Conservation (phyloP, 1,140 invertebrate genomes). For the Penaeus chinensis region DNA sequence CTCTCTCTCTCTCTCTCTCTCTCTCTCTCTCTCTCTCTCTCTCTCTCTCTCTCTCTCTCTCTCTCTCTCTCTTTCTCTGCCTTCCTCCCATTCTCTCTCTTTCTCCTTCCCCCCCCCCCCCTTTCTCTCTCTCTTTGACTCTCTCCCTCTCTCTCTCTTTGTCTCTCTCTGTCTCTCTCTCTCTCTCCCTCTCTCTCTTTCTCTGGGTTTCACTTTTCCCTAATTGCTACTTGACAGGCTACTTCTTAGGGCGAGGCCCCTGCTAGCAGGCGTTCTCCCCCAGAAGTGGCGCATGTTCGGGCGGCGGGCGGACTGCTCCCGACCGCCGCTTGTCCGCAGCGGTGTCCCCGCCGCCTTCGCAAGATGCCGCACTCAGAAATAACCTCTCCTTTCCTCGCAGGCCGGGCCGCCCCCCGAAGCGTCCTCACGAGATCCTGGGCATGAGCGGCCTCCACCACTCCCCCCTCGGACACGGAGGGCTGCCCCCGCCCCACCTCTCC, state of each 20-base stretch:
- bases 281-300: not conserved
- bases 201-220: not conserved
- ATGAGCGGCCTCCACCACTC: conserved; percentile 37
- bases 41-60: too few relatives aligned
- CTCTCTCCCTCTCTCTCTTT: too few relatives aligned
- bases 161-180: not conserved
- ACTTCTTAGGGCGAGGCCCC: not conserved
- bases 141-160: not conserved
- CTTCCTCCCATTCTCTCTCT: too few relatives aligned
- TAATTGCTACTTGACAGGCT: too few relatives aligned
- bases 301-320: too few relatives aligned
- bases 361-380: not conserved
- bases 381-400: conserved; percentile 25
- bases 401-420: conserved; percentile 52
- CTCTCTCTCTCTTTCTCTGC: too few relatives aligned
- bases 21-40: too few relatives aligned
- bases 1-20: too few relatives aligned
- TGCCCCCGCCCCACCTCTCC: conserved; percentile 53
- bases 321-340: too few relatives aligned
- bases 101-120: too few relatives aligned
- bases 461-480: conserved; percentile 23
- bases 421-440: conserved; percentile 53
- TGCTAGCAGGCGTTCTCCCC: not conserved
- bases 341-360: not conserved
- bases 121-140: not conserved